phyloP scores from a whole-genome alignment of 2,797 vertebrate species.

The Apogon talboti region DNA sequence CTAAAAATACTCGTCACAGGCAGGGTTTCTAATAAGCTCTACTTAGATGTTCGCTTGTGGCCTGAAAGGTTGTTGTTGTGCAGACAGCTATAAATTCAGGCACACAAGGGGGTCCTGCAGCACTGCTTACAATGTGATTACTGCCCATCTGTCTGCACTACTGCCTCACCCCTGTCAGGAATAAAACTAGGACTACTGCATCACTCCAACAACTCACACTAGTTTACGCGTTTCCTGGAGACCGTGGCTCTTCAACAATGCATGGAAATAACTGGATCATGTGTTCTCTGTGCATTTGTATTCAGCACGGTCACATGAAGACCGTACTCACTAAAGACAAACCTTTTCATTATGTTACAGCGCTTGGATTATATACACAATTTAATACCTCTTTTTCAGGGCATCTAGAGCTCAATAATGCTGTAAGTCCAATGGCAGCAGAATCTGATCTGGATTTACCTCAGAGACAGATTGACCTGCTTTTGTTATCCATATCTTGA shows the following conservation, averaged over 20 bases:
- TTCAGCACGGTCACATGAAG: background rate
- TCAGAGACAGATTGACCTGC: slow-evolving; percentile 28
- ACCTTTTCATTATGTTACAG: background rate
- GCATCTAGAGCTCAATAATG: slow-evolving; percentile 8
- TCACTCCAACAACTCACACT: background rate
- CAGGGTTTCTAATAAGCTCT: slow-evolving; percentile 6
- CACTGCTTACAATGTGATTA: background rate
- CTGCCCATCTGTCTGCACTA: background rate
- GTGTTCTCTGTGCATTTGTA: background rate
- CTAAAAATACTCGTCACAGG: slow-evolving; percentile 32
- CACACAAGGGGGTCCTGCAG: background rate
- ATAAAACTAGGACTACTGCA: background rate
- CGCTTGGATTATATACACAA: slow-evolving; percentile 5
- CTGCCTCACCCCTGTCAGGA: background rate
- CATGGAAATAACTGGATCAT: background rate
- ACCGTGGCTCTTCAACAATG: background rate
- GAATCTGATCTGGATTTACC: slow-evolving; percentile 41
- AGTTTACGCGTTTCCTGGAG: background rate
- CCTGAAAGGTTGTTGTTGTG: background rate
- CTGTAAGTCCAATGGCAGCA: background rate
- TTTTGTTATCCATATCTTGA: background rate
- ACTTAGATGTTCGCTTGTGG: background rate
- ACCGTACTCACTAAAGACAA: background rate
- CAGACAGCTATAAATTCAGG: background rate
- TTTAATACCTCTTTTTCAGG: slow-evolving; percentile 32